Conservation (phyloP, 2,113 vertebrate species). For the Lota lota region DNA sequence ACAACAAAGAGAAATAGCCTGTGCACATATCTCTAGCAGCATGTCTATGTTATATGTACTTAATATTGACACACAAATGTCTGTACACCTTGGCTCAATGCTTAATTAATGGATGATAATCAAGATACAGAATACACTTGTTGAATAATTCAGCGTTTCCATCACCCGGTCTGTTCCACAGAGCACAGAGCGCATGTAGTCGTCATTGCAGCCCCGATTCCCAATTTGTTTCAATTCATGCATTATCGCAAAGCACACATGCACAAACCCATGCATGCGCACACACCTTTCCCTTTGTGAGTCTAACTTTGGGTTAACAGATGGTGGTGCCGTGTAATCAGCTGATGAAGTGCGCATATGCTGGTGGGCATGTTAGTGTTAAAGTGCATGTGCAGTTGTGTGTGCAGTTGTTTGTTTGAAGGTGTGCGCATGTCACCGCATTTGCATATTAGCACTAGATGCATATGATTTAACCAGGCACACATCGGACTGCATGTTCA, state of each 20-base stretch:
- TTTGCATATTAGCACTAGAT: too few species aligned
- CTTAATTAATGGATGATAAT: conserved; percentile 30
- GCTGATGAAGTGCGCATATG: too few species aligned
- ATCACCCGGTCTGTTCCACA: conserved; percentile 8
- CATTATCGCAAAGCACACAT: background rate
- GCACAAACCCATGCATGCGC: background rate
- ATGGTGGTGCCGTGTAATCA: too few species aligned
- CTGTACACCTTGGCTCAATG: background rate
- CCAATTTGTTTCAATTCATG: background rate
- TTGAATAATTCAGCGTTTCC: conserved; percentile 21
- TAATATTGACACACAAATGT: too few species aligned
- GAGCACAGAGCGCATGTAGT: conserved; percentile 18
- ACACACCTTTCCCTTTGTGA: background rate
- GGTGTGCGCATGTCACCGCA: too few species aligned
- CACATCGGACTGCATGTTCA: too few species aligned
- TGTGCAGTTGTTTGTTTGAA: too few species aligned
- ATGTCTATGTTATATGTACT: background rate
- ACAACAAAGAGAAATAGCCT: too few species aligned
- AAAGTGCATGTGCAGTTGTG: too few species aligned
- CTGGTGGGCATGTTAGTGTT: too few species aligned
- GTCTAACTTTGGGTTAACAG: too few species aligned
- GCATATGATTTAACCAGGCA: too few species aligned
- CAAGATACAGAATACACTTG: conserved; percentile 5
- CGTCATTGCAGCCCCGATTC: background rate
- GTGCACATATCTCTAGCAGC: background rate